Conservation (phyloP, 2,888 invertebrate species). For the Protodeltote pygarga region DNA sequence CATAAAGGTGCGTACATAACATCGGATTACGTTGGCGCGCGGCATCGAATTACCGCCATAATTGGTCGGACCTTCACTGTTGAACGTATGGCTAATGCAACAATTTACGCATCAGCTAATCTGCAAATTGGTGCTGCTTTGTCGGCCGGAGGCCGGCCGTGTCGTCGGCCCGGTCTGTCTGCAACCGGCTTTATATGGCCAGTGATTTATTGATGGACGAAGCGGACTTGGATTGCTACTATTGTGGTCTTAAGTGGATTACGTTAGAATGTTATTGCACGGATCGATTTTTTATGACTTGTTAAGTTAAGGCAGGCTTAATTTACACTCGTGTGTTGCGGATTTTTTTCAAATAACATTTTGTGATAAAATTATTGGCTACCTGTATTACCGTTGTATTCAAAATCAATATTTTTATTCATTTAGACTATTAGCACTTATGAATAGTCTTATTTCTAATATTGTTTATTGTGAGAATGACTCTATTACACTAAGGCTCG, state of each 20-base stretch:
- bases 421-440: no score
- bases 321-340: neutral
- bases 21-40: constrained; percentile 50
- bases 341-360: neutral
- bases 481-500: no score
- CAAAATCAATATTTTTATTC: no score
- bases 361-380: neutral
- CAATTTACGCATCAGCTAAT: constrained; percentile 83
- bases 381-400: no score
- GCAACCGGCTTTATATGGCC: constrained; percentile 55
- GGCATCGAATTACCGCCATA: constrained; percentile 73
- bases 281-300: no score
- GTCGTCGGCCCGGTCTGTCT: constrained; percentile 59
- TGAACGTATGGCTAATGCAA: constrained; percentile 76
- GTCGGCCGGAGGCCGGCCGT: constrained; percentile 65
- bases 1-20: constrained; percentile 61
- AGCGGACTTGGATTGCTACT: constrained; percentile 33
- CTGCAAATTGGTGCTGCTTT: constrained; percentile 83
- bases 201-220: constrained; percentile 30
- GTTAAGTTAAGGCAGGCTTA: constrained; percentile 14
- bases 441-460: no score
- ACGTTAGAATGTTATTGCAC: constrained; percentile 20
- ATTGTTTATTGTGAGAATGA: no score
- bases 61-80: constrained; percentile 68
- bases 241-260: constrained; percentile 21